phyloP scores from a whole-genome alignment of 2,113 vertebrate species.

The Microcebus murinus region DNA sequence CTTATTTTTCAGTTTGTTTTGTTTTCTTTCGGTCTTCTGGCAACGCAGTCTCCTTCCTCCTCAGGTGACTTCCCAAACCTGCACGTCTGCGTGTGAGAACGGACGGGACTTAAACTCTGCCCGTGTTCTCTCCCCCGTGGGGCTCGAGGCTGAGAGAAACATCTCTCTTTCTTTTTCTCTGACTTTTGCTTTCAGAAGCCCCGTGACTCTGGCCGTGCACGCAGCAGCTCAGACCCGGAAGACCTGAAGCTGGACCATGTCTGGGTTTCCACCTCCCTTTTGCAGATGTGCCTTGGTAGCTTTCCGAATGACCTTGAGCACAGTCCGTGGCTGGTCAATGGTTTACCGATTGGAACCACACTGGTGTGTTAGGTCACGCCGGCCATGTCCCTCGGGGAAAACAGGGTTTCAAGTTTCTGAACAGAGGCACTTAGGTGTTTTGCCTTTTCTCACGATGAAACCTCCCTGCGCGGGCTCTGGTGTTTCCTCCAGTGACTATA shows the following conservation, averaged over 20 bases:
- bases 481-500: background rate
- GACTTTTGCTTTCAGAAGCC: background rate
- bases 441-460: background rate
- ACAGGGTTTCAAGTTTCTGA: too few relatives aligned
- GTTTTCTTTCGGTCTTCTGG: background rate
- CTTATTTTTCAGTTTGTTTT: background rate
- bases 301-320: background rate
- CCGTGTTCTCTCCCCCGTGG: background rate
- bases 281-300: background rate
- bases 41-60: background rate
- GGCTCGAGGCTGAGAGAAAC: too few relatives aligned
- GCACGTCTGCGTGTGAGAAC: too few relatives aligned
- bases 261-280: background rate
- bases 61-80: fast-evolving
- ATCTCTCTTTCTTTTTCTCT: fast-evolving
- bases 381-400: fast-evolving
- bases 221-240: fast-evolving
- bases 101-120: too few relatives aligned
- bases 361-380: fast-evolving
- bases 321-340: background rate
- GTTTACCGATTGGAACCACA: background rate
- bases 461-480: fast-evolving
- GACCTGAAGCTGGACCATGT: fast-evolving
- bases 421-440: background rate
- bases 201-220: fast-evolving